Evolutionary conservation across 2,113 vertebrate species (phyloP).

Genomic region (Tauraco erythrolophus): DNA sequence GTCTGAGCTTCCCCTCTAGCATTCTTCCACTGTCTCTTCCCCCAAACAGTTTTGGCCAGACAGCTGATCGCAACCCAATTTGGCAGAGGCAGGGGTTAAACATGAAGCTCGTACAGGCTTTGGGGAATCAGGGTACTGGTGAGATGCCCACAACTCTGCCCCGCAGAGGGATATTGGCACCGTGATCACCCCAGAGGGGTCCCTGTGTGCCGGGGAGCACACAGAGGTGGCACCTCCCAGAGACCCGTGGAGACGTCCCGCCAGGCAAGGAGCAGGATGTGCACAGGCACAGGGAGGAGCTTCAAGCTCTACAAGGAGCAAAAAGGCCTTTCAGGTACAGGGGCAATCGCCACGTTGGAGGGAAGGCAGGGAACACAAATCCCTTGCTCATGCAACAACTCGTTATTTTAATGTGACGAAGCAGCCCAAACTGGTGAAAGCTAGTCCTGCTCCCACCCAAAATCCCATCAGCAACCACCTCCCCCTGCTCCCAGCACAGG

Average conservation of each 20-base stretch:
- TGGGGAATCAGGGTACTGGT: not conserved
- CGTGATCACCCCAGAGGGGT: fast-evolving
- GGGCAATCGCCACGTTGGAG: not conserved
- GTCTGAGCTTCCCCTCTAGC: not conserved
- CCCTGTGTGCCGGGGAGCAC: not conserved
- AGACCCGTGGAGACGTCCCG: fast-evolving
- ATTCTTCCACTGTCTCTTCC: not conserved
- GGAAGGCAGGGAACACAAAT: not conserved
- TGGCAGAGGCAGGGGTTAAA: not conserved
- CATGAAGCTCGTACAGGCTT: not conserved
- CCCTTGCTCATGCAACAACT: not conserved
- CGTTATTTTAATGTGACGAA: not conserved
- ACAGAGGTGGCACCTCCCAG: not conserved
- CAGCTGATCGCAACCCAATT: not conserved
- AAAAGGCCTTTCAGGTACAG: not conserved
- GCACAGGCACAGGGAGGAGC: not conserved
- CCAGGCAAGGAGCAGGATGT: fast-evolving
- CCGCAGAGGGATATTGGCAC: too few species aligned
- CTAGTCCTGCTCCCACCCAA: not conserved
- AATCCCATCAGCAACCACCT: not conserved
- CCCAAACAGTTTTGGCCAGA: not conserved
- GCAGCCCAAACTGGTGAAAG: not conserved
- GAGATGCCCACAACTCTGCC: not conserved
- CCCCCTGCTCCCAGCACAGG: not conserved
- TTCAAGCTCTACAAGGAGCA: not conserved